These are phyloP conservation scores for Echinops telfairi DNA, from an alignment of 2,113 vertebrate species.

Conservation along the genomic window DNA sequence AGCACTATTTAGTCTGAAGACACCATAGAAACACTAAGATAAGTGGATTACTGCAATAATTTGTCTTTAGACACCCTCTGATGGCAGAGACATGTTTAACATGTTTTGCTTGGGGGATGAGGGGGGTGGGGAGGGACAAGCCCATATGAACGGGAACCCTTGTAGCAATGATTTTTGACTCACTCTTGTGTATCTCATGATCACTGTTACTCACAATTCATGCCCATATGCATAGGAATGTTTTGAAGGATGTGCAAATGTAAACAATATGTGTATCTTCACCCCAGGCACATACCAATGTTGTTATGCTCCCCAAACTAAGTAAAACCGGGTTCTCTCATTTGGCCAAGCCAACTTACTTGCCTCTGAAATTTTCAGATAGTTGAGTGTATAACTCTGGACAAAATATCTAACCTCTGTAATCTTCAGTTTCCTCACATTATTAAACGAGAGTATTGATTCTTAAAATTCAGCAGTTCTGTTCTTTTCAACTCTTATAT, in stretches of 20 bases:
- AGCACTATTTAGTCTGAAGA: too few species aligned
- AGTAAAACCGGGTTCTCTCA: too few species aligned
- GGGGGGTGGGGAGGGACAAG: slow-evolving; percentile 18
- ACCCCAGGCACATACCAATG: slow-evolving; percentile 43
- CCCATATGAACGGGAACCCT: neutral
- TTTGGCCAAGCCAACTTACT: too few species aligned
- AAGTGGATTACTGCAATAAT: too few species aligned
- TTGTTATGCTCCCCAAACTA: too few species aligned
- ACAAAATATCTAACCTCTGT: neutral
- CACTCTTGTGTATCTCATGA: slow-evolving; percentile 19
- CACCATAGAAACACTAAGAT: too few species aligned
- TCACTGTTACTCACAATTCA: slow-evolving; percentile 50
- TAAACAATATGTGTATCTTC: slow-evolving; percentile 62
- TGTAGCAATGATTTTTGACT: too few species aligned
- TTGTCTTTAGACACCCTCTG: neutral
- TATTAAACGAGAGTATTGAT: neutral
- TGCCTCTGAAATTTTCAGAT: too few species aligned
- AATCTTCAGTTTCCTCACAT: neutral
- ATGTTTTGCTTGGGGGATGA: neutral
- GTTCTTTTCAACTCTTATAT: neutral
- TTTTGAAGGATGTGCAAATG: slow-evolving; percentile 47
- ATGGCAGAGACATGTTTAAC: slow-evolving; percentile 40
- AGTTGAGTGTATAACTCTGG: neutral
- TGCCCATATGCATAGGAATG: neutral
- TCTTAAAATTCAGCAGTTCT: neutral